Percentiles rank a stretch among this genome's conserved stretches.
Conservation (phyloP, 2,888 invertebrate species). For the Muschampia plurimacula region DNA sequence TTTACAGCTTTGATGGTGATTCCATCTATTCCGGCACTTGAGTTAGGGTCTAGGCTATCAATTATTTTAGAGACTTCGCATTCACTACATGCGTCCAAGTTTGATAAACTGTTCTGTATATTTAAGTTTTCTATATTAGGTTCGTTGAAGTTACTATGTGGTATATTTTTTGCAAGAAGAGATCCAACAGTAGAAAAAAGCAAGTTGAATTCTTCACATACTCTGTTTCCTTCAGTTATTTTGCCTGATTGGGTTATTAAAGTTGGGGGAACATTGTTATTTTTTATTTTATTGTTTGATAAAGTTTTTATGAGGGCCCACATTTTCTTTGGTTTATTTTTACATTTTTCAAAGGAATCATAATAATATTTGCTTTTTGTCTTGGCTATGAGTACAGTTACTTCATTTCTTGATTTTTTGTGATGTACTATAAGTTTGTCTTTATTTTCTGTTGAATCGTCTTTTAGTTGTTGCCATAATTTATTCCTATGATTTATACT, state of each 20-base stretch:
- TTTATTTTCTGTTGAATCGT: background rate
- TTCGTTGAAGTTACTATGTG: background rate
- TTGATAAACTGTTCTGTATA: background rate
- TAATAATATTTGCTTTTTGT: conserved; percentile 7
- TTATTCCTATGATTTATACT: conserved; percentile 12
- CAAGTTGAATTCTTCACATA: background rate
- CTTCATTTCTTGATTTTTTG: background rate
- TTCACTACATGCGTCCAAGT: conserved; percentile 6
- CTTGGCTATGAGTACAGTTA: conserved; percentile 3
- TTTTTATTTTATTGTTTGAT: conserved; percentile 16
- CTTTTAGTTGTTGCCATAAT: background rate
- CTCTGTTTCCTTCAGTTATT: background rate
- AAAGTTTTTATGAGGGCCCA: conserved; percentile 1
- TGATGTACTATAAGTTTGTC: background rate
- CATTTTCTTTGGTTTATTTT: conserved; percentile 8
- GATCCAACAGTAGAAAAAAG: background rate
- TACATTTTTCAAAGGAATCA: conserved; percentile 8
- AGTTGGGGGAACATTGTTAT: background rate
- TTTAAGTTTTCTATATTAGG: background rate
- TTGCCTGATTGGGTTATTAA: background rate
- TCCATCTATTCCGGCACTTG: conserved; percentile 35
- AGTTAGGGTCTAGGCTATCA: conserved; percentile 18
- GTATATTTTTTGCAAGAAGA: background rate
- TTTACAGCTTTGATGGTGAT: conserved; percentile 38
- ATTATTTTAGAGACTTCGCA: conserved; percentile 4